These are phyloP conservation scores for Phaonia tiefii DNA, from an alignment of 2,888 invertebrate species.

Conservation along the genomic window DNA sequence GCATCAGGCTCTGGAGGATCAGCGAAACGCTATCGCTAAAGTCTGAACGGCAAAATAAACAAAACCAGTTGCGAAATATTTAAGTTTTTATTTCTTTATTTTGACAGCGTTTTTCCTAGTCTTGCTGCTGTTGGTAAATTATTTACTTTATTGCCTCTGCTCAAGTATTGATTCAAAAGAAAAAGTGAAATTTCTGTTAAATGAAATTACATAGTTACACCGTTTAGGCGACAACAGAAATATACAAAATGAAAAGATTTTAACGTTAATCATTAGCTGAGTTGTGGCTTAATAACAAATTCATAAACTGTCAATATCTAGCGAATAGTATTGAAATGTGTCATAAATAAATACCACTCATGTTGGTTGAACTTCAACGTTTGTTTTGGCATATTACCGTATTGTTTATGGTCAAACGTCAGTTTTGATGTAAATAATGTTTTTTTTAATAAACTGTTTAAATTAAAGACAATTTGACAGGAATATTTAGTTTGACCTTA, in stretches of 20 bases:
- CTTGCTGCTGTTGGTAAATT: constrained; percentile 45
- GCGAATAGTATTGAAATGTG: background rate
- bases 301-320: background rate
- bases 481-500: no score
- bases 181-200: constrained; percentile 52
- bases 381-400: no score
- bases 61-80: constrained; percentile 22
- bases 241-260: constrained; percentile 5
- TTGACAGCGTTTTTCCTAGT: constrained; percentile 21
- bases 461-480: no score
- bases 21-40: no score
- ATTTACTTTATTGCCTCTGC: constrained; percentile 50
- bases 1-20: background rate
- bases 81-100: constrained; percentile 15
- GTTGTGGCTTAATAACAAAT: background rate
- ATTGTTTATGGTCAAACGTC: no score
- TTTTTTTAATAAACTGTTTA: no score
- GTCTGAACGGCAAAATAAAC: background rate
- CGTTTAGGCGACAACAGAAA: constrained; percentile 27
- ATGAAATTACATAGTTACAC: constrained; percentile 26
- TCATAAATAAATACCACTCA: constrained; percentile 16
- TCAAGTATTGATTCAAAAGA: constrained; percentile 39
- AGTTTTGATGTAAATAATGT: no score
- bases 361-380: no score
- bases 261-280: constrained; percentile 13